Conservation (phyloP, 2,888 invertebrate species). For the Athalia rosae region DNA sequence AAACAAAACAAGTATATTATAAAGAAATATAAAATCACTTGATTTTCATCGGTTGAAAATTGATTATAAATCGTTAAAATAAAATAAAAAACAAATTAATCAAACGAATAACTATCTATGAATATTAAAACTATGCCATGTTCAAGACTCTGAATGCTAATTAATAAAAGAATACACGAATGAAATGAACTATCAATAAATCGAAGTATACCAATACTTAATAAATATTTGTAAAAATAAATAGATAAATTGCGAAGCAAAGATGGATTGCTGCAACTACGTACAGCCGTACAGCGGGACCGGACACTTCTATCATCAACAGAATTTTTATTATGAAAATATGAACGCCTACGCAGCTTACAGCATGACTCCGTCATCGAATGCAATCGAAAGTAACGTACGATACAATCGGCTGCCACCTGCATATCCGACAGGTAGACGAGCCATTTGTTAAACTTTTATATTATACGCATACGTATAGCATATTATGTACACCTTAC, state of each 20-base stretch:
- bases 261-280: slow-evolving; percentile 71
- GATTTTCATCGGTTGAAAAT: background rate
- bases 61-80: background rate
- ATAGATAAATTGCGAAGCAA: slow-evolving; percentile 12
- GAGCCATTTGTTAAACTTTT: slow-evolving; percentile 10
- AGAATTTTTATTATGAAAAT: slow-evolving; percentile 68
- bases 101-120: background rate
- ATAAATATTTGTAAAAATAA: background rate
- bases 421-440: slow-evolving; percentile 69
- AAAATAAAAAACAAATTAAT: background rate
- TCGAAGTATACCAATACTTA: background rate
- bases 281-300: slow-evolving; percentile 66
- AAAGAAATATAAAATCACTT: background rate
- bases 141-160: slow-evolving; percentile 9
- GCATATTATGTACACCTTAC: too few relatives aligned
- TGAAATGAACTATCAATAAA: slow-evolving; percentile 1
- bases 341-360: slow-evolving; percentile 60
- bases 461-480: background rate
- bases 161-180: slow-evolving; percentile 13
- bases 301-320: slow-evolving; percentile 66
- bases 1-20: background rate
- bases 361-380: slow-evolving; percentile 61
- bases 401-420: slow-evolving; percentile 67
- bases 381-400: slow-evolving; percentile 64
- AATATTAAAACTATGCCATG: background rate